Base-by-base conservation (phyloP, 2,888 invertebrate species). In the Aproaerema taeniolella region DNA sequence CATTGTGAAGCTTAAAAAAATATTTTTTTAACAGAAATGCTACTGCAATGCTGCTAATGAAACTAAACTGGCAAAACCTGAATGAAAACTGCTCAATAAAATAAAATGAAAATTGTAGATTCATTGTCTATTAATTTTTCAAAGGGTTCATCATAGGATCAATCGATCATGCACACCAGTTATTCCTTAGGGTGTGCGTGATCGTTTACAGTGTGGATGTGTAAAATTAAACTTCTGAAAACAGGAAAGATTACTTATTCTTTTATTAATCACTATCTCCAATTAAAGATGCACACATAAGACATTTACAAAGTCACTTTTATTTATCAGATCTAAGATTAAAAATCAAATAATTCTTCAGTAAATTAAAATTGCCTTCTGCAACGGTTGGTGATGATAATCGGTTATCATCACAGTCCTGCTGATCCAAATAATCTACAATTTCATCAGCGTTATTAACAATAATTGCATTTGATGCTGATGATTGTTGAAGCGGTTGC, bases 171-270 rank as follows among this genome's bases (percentile, higher is more conserved):
- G 20, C 20, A 20, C 20, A 20, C 20, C 20, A 20, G 20, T 4
- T 4, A 20, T 20, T 20, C 20, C 8, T 20, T 20, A 20, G 4
- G 20, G 8, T 20, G 20, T 20, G 20, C 20, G 20, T 20, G n/a
- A n/a, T n/a, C 8, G 20, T 6, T 20, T 6, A 20, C 20, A 20
- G 20, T 4, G 20, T 20, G 20, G 20, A 8, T 8, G 20, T 20
- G 20, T 20, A 20, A 28, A 28, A 28, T 28, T n/a, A 28, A 28
- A 28, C 28, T 28, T 28, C 28, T 10, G 28, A 28, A 8, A 28
- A 11, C 28, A 28, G 28, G 8, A n/a, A 28, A 28, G 28, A n/a
- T 28, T 8, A 20, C 8, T 20, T 20, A 28, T 28, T 7, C 10
- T 28, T 28, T n/a, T 10, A 28, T 28, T 28, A n/a, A 28, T 20